A percentile compares a stretch with the other conserved stretches of the same genome.
Evolutionary conservation across 1,140 invertebrate genomes (phyloP).

Genomic region (Helicoverpa armigera): DNA sequence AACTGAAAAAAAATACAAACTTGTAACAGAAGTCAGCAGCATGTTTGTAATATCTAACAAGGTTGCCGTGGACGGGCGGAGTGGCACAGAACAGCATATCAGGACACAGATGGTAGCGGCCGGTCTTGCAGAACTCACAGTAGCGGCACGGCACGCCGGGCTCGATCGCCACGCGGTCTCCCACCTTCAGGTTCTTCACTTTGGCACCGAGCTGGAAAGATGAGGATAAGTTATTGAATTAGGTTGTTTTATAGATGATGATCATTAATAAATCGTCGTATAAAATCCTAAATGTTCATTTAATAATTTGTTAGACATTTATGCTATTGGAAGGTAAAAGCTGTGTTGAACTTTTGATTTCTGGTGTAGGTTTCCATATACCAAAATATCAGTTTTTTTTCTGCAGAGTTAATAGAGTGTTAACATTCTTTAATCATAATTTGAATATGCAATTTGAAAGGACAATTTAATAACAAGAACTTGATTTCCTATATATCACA

Average conservation of each 20-base stretch:
- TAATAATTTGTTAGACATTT: too few relatives aligned
- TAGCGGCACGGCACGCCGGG: slow-evolving; percentile 95
- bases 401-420: too few relatives aligned
- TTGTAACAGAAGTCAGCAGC: slow-evolving; percentile 98
- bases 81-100: slow-evolving; percentile 96
- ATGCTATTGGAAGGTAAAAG: too few relatives aligned
- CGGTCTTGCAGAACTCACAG: slow-evolving; percentile 95
- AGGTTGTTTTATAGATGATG: neutral
- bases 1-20: slow-evolving; percentile 84
- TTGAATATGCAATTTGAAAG: neutral
- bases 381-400: too few relatives aligned
- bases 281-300: too few relatives aligned
- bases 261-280: too few relatives aligned
- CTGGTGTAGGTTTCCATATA: too few relatives aligned
- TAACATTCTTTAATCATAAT: neutral
- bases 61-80: slow-evolving; percentile 95
- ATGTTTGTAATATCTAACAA: slow-evolving; percentile 95
- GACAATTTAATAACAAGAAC: neutral
- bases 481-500: neutral
- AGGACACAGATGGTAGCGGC: slow-evolving; percentile 96
- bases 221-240: neutral
- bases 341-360: too few relatives aligned
- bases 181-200: slow-evolving; percentile 92
- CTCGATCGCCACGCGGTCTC: slow-evolving; percentile 97
- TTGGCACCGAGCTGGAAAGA: slow-evolving; percentile 88